A percentile compares a stretch with the other conserved stretches of the same genome.
Evolutionary conservation across 2,888 invertebrate genomes (phyloP).

Genomic region (Drosophila neotestacea): DNA sequence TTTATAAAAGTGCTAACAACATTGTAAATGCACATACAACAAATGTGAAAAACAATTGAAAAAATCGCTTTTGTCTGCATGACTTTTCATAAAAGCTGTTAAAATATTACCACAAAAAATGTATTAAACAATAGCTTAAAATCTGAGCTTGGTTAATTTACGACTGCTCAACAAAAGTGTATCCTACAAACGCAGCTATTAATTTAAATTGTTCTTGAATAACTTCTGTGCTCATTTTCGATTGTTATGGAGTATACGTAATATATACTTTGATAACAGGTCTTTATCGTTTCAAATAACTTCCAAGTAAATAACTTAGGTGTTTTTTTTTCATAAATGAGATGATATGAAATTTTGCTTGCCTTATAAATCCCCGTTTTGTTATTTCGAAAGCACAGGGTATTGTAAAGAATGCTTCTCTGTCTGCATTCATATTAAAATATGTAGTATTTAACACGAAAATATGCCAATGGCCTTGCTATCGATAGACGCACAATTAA

Average conservation of each 20-base stretch:
- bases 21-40: slow-evolving; percentile 38
- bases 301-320: no score
- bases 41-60: slow-evolving; percentile 30
- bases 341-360: neutral
- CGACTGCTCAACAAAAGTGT: neutral
- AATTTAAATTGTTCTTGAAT: no score
- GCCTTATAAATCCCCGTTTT: neutral
- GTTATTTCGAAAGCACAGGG: neutral
- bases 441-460: slow-evolving; percentile 18
- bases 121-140: slow-evolving; percentile 12
- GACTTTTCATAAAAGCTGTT: slow-evolving; percentile 39
- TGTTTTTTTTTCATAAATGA: neutral
- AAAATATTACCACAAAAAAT: slow-evolving; percentile 22
- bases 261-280: no score
- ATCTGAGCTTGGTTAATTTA: slow-evolving; percentile 14
- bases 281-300: no score
- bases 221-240: no score
- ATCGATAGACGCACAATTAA: slow-evolving; percentile 46
- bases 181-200: neutral
- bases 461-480: slow-evolving; percentile 47
- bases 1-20: slow-evolving; percentile 49
- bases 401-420: neutral
- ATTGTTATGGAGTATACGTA: no score
- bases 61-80: slow-evolving; percentile 27
- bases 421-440: slow-evolving; percentile 9